Percentiles rank a stretch among this genome's conserved stretches.
Evolutionary conservation across 2,113 vertebrate genomes (phyloP).

Genomic region (Orcinus orca): DNA sequence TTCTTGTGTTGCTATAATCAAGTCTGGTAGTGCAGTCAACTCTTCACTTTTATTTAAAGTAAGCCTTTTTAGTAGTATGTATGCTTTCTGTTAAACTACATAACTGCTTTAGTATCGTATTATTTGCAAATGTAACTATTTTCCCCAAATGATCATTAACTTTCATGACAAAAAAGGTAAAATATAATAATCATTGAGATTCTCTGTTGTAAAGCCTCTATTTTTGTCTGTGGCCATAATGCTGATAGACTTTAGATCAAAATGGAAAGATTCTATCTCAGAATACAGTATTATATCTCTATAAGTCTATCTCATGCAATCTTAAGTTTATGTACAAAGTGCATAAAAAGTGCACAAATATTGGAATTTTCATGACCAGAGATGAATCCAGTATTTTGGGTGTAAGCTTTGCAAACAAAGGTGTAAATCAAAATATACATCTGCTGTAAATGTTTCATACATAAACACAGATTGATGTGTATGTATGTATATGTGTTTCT

Average conservation of each 20-base stretch:
- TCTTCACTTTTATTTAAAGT: background rate
- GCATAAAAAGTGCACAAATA: background rate
- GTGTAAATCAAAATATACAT: background rate
- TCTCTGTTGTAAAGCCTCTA: background rate
- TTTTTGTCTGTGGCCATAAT: background rate
- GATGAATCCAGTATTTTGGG: slow-evolving; percentile 7
- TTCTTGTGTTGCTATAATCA: background rate
- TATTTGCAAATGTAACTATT: slow-evolving; percentile 2
- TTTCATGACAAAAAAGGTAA: background rate
- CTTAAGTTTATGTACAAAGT: slow-evolving; percentile 3
- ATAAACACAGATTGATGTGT: background rate
- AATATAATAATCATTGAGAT: background rate
- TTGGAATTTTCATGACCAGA: slow-evolving; percentile 4
- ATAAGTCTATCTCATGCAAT: background rate
- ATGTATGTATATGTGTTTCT: background rate
- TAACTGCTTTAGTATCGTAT: background rate
- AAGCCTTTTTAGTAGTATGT: background rate
- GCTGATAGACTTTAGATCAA: background rate
- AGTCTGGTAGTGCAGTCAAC: background rate
- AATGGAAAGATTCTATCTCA: background rate
- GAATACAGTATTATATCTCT: background rate
- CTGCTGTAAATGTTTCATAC: slow-evolving; percentile 12
- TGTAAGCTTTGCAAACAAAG: background rate
- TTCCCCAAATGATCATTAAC: background rate
- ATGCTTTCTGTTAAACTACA: background rate